These are phyloP conservation scores for Atethmia centrago DNA, from an alignment of 2,888 invertebrate species.

Conservation along the genomic window DNA sequence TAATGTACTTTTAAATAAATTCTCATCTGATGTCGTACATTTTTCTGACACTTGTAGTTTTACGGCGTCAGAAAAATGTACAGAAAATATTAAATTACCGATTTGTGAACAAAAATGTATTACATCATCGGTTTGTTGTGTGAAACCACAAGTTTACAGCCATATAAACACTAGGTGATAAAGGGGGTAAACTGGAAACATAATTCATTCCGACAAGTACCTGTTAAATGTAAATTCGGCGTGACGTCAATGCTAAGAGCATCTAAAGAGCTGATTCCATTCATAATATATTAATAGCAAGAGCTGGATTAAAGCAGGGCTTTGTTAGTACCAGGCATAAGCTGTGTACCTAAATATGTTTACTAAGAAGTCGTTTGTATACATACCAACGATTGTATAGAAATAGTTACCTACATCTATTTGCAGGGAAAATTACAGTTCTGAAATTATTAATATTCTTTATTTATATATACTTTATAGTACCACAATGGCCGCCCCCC, in stretches of 20 bases:
- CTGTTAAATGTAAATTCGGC: conserved; percentile 56
- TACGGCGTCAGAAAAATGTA: neutral
- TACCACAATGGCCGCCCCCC: too few relatives aligned
- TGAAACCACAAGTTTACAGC: conserved; percentile 25
- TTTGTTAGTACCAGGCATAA: conserved; percentile 29
- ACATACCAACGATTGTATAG: neutral
- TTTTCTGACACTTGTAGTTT: conserved; percentile 35
- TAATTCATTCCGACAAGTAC: conserved; percentile 54
- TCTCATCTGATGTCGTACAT: conserved; percentile 24
- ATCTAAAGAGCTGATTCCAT: conserved; percentile 44
- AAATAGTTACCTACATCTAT: conserved; percentile 10
- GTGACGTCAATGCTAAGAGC: conserved; percentile 61
- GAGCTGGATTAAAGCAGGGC: conserved; percentile 37
- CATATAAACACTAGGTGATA: conserved; percentile 50
- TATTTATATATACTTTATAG: too few relatives aligned
- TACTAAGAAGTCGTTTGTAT: conserved; percentile 14
- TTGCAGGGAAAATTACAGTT: conserved; percentile 11
- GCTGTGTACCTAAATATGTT: neutral
- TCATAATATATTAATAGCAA: conserved; percentile 45
- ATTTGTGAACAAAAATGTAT: conserved; percentile 15
- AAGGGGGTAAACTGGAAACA: conserved; percentile 40
- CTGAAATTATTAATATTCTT: conserved; percentile 23
- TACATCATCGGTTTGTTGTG: conserved; percentile 22
- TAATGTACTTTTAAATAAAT: conserved; percentile 42
- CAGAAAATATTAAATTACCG: neutral